Conservation (phyloP, 1,140 invertebrate species). For the Drosophila pectinifera region DNA sequence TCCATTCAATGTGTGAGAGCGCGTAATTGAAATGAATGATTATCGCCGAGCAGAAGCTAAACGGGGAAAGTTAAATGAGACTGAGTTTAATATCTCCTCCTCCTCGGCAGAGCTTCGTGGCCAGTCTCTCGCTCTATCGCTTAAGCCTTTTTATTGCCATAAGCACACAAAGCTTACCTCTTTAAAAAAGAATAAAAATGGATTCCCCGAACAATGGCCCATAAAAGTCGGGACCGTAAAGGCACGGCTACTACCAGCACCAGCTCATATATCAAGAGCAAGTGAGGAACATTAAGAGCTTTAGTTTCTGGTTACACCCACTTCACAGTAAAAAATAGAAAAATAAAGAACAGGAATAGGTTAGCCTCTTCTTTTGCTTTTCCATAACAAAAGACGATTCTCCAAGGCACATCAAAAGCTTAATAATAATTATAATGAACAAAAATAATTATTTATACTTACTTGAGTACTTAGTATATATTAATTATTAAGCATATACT, state of each 20-base stretch:
- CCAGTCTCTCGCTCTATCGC: conserved; percentile 8
- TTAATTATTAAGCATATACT: no score
- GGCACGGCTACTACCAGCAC: conserved; percentile 13
- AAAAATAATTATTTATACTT: no score
- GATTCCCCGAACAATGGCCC: conserved; percentile 43
- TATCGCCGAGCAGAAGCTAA: conserved; percentile 7
- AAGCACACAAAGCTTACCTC: conserved; percentile 23
- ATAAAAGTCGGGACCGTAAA: conserved; percentile 25
- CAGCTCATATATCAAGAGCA: conserved; percentile 70
- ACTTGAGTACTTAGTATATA: no score
- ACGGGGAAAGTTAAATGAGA: background rate
- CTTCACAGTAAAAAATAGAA: conserved; percentile 24
- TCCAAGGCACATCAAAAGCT: no score
- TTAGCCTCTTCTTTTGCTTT: background rate
- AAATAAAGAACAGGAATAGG: background rate
- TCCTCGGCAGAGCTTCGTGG: background rate
- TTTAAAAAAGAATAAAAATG: conserved; percentile 19
- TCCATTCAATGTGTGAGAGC: conserved; percentile 21
- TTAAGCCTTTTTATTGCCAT: conserved; percentile 46
- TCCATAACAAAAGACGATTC: no score
- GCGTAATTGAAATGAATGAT: conserved; percentile 54
- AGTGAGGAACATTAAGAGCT: conserved; percentile 72
- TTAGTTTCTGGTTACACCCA: conserved; percentile 41
- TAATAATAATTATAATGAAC: no score
- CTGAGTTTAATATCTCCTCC: conserved; percentile 11